These are phyloP conservation scores for Callipepla californica DNA, from an alignment of 2,113 vertebrate genomes.

Conservation along the genomic window DNA sequence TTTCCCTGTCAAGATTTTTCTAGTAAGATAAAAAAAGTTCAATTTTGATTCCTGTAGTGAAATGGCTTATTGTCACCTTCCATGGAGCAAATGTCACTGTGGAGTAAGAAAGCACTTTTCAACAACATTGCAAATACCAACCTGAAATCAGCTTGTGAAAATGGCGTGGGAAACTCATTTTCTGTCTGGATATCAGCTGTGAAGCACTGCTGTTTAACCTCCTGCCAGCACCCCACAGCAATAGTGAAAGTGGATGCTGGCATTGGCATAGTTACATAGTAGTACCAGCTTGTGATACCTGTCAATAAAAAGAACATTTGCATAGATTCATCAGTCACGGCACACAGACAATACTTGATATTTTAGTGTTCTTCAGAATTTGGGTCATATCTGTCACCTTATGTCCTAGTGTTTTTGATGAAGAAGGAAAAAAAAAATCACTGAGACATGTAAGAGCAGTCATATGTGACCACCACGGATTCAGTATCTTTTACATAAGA, in stretches of 20 bases:
- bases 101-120: slow-evolving; percentile 17
- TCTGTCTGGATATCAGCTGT: not conserved
- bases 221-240: slow-evolving; percentile 91
- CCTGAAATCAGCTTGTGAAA: slow-evolving; percentile 80
- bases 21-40: slow-evolving; percentile 60
- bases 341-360: not conserved
- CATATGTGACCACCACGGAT: not conserved
- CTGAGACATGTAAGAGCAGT: not conserved
- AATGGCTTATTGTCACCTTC: slow-evolving; percentile 63
- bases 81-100: not conserved
- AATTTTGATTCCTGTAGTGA: slow-evolving; percentile 52
- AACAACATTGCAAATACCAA: slow-evolving; percentile 71
- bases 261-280: slow-evolving; percentile 97
- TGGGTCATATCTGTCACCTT: not conserved
- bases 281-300: slow-evolving; percentile 89
- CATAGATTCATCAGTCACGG: not conserved
- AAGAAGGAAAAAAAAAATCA: not conserved
- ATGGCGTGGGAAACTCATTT: not conserved
- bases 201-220: slow-evolving; percentile 75
- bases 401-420: not conserved
- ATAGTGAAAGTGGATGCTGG: slow-evolving; percentile 96
- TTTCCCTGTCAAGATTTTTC: slow-evolving; percentile 40
- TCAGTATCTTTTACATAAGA: not conserved
- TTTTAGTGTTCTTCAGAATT: not conserved
- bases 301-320: slow-evolving; percentile 37